phyloP scores from a whole-genome alignment of 2,888 invertebrate genomes.

The Monochamus alternatus region DNA sequence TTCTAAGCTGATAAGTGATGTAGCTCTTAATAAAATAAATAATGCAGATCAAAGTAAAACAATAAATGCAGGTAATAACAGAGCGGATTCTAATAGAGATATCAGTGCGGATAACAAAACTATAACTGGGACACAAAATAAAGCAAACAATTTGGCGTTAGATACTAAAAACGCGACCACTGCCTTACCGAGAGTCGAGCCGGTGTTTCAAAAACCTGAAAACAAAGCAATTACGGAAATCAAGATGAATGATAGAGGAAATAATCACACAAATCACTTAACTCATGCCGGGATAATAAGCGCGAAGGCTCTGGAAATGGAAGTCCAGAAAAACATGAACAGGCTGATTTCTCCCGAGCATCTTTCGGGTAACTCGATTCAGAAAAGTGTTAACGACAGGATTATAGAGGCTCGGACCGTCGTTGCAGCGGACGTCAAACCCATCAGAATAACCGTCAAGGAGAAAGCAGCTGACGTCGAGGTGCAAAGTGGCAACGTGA shows the following conservation, averaged over 20 bases:
- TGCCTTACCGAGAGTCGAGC: constrained; percentile 55
- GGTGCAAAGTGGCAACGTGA: constrained; percentile 69
- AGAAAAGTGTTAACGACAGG: constrained; percentile 63
- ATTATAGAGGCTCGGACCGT: constrained; percentile 66
- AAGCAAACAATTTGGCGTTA: constrained; percentile 48
- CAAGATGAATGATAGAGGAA: constrained; percentile 22
- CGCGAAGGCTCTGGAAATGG: constrained; percentile 58
- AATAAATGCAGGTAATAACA: neutral
- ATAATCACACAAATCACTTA: constrained; percentile 56
- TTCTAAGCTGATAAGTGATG: neutral
- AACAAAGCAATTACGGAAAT: neutral
- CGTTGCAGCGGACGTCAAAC: constrained; percentile 68
- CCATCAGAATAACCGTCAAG: constrained; percentile 68
- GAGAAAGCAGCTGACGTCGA: constrained; percentile 68
- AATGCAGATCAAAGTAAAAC: neutral
- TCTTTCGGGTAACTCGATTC: constrained; percentile 50
- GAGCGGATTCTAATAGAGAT: neutral
- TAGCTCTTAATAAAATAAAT: neutral
- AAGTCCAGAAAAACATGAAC: constrained; percentile 63
- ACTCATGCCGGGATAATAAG: constrained; percentile 57
- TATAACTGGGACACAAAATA: neutral
- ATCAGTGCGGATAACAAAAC: neutral
- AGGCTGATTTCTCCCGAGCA: constrained; percentile 61
- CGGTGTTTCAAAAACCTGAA: constrained; percentile 22
- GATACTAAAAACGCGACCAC: constrained; percentile 58